These are phyloP conservation scores for Coleophora flavipennella DNA, from an alignment of 2,888 invertebrate genomes.

Conservation along the genomic window DNA sequence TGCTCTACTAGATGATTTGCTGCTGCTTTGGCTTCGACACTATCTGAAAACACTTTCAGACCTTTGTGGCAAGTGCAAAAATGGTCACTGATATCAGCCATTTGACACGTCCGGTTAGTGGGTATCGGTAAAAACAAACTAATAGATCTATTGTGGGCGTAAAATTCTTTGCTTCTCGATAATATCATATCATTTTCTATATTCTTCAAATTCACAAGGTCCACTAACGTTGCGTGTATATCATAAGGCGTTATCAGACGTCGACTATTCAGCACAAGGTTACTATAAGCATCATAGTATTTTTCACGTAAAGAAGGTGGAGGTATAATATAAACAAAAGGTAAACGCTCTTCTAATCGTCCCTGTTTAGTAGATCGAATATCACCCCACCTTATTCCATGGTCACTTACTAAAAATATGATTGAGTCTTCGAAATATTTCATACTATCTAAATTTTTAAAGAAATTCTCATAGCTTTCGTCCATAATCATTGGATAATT, in stretches of 20 bases:
- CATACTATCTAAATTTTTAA: conserved; percentile 53
- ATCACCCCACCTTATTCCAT: conserved; percentile 86
- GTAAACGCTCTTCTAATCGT: conserved; percentile 85
- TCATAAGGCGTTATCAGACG: conserved; percentile 82
- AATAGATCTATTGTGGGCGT: conserved; percentile 63
- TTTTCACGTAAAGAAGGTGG: conserved; percentile 77
- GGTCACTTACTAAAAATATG: conserved; percentile 83
- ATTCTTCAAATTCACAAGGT: conserved; percentile 67
- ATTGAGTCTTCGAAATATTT: conserved; percentile 74
- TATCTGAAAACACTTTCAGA: conserved; percentile 57
- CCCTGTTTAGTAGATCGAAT: conserved; percentile 85
- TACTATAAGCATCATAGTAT: conserved; percentile 71
- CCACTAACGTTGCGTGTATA: conserved; percentile 79
- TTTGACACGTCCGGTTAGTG: conserved; percentile 76
- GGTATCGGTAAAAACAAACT: conserved; percentile 82
- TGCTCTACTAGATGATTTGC: conserved; percentile 72
- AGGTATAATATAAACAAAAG: conserved; percentile 78
- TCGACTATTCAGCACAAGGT: conserved; percentile 73
- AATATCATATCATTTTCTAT: conserved; percentile 20
- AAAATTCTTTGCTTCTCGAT: conserved; percentile 27
- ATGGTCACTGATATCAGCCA: conserved; percentile 80
- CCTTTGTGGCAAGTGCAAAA: conserved; percentile 86
- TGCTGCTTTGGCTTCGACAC: conserved; percentile 62
- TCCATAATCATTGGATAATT: conserved; percentile 82
- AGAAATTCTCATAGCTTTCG: conserved; percentile 62